Conservation (phyloP, 2,888 invertebrate species). For the Anoplius nigerrimus region DNA sequence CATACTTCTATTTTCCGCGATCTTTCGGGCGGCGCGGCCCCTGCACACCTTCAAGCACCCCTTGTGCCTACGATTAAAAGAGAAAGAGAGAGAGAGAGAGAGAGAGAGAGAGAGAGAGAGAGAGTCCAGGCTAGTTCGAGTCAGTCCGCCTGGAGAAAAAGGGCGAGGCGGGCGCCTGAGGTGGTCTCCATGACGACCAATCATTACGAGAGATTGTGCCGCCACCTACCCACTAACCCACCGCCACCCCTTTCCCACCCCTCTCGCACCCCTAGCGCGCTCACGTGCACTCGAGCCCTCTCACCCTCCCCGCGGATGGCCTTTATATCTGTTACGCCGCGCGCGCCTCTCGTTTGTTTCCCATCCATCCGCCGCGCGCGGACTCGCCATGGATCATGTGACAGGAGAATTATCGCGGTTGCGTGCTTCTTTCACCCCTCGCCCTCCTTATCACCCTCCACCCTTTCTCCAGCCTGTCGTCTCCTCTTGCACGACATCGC, state of each 20-base stretch:
- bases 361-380: background rate
- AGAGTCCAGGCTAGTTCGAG: background rate
- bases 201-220: constrained; percentile 55
- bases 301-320: too few species aligned
- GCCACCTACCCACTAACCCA: constrained; percentile 26
- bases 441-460: too few species aligned
- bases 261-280: too few species aligned
- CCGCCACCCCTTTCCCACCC: background rate
- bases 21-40: background rate
- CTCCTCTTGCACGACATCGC: too few species aligned
- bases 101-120: constrained; percentile 4
- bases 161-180: constrained; percentile 51
- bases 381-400: too few species aligned
- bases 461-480: too few species aligned
- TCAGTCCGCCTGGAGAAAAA: constrained; percentile 25
- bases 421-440: too few species aligned
- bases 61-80: constrained; percentile 18
- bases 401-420: too few species aligned
- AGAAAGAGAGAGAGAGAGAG: too few species aligned
- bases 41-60: too few species aligned
- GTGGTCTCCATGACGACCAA: constrained; percentile 58
- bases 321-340: background rate
- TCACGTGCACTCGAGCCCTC: background rate
- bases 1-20: background rate
- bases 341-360: background rate